A percentile compares a stretch with the other conserved stretches of the same genome.
Evolutionary conservation across 2,888 invertebrate genomes (phyloP).

Genomic region (Mythimna albipuncta): DNA sequence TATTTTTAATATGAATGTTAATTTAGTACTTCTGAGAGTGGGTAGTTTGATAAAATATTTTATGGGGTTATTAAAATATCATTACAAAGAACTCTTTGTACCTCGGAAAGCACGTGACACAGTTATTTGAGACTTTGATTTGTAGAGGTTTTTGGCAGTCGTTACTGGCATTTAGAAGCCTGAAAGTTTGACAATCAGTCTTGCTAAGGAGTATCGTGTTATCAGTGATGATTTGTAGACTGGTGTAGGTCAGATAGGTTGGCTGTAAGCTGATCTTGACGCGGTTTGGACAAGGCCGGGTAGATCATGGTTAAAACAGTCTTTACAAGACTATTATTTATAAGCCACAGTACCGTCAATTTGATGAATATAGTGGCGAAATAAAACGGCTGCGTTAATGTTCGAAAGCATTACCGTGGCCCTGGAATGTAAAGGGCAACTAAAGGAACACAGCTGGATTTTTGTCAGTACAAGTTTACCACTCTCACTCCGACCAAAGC

Average conservation of each 20-base stretch:
- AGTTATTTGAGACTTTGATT: neutral
- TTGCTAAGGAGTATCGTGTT: neutral
- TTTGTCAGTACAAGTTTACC: too few relatives aligned
- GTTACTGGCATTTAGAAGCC: neutral
- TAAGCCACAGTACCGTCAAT: too few relatives aligned
- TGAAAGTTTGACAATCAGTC: neutral
- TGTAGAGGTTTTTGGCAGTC: neutral
- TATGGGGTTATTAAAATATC: too few relatives aligned
- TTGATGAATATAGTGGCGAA: neutral
- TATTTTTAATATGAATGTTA: constrained; percentile 21
- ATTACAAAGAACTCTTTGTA: neutral
- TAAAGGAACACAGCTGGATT: too few relatives aligned
- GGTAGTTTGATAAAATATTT: neutral
- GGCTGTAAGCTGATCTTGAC: neutral
- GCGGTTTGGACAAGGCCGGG: neutral
- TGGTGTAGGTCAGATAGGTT: neutral
- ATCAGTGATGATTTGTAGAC: neutral
- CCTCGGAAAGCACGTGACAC: neutral
- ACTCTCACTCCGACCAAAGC: too few relatives aligned
- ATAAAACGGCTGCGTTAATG: neutral
- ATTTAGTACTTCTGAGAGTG: neutral
- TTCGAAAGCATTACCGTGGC: too few relatives aligned
- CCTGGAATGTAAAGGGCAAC: too few relatives aligned
- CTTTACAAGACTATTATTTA: too few relatives aligned
- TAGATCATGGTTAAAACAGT: neutral